A percentile compares a stretch with the other conserved stretches of the same genome.
phyloP scores from a whole-genome alignment of 2,888 invertebrate species.

The Panopea generosa region DNA sequence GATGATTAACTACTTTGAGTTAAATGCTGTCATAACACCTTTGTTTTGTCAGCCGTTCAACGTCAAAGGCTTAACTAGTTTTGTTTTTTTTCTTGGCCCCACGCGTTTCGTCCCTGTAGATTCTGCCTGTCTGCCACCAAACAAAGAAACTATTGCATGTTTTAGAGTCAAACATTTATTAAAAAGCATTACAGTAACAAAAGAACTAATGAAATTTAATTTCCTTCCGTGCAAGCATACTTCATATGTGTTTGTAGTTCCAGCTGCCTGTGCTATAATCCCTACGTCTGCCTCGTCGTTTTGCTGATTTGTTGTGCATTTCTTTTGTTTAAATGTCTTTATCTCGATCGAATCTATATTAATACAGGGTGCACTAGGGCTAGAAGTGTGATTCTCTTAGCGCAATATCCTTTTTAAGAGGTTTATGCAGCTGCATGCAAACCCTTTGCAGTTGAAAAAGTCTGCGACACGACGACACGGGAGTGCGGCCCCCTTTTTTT shows the following conservation, averaged over 20 bases:
- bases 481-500: constrained; percentile 19
- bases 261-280: constrained; percentile 57
- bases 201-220: constrained; percentile 58
- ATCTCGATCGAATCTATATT: constrained; percentile 62
- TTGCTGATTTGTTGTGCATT: constrained; percentile 58
- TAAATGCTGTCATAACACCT: not conserved
- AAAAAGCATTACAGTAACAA: constrained; percentile 53
- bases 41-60: not conserved
- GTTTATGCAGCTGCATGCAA: constrained; percentile 56
- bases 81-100: constrained; percentile 2
- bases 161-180: constrained; percentile 60
- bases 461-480: constrained; percentile 6
- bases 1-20: constrained; percentile 17
- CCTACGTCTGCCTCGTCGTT: constrained; percentile 31
- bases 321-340: constrained; percentile 62
- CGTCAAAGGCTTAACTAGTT: not conserved
- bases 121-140: constrained; percentile 19
- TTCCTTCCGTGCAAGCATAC: constrained; percentile 54
- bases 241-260: constrained; percentile 40
- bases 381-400: constrained; percentile 41
- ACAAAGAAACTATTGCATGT: constrained; percentile 60
- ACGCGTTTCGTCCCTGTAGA: constrained; percentile 30
- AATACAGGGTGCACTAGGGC: constrained; percentile 48
- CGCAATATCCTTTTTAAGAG: constrained; percentile 52
- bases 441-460: constrained; percentile 39